Evolutionary conservation across 2,113 vertebrate species (phyloP).

Genomic region (Clarias macrocephalus): DNA sequence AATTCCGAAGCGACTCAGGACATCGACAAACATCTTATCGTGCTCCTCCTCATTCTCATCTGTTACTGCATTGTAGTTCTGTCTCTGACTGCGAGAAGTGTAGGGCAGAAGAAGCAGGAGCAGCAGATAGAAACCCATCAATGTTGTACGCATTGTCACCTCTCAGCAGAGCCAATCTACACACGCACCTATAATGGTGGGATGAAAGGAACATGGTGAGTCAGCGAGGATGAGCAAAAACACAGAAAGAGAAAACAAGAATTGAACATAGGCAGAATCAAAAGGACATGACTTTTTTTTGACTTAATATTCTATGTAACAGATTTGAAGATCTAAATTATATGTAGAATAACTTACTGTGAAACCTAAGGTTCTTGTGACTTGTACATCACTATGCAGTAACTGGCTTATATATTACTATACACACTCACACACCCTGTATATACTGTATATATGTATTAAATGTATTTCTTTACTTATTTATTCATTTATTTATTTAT

Average conservation of each 20-base stretch:
- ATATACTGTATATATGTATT: too few relatives aligned
- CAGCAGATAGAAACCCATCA: constrained; percentile 64
- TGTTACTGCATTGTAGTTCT: constrained; percentile 39
- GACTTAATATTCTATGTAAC: not conserved
- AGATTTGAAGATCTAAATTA: not conserved
- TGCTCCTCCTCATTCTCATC: constrained; percentile 57
- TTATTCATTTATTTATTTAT: too few relatives aligned
- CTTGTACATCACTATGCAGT: too few relatives aligned
- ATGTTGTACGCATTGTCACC: constrained; percentile 60
- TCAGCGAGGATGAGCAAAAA: not conserved
- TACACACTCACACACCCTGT: too few relatives aligned
- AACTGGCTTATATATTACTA: too few relatives aligned
- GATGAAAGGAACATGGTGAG: constrained; percentile 4
- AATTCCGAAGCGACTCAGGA: constrained; percentile 51
- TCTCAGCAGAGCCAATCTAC: constrained; percentile 7
- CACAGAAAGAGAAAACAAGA: not conserved
- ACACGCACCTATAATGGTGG: constrained; percentile 16
- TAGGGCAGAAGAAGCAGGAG: constrained; percentile 70
- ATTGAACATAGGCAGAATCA: not conserved
- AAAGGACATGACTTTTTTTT: not conserved
- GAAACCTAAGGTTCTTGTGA: too few relatives aligned
- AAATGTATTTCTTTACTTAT: too few relatives aligned
- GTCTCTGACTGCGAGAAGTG: constrained; percentile 51
- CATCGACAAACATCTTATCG: constrained; percentile 58
- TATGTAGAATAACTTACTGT: not conserved